Percentiles rank a stretch among this genome's conserved stretches.
Conservation (phyloP, 2,888 invertebrate genomes). For the Pheosia gnoma region DNA sequence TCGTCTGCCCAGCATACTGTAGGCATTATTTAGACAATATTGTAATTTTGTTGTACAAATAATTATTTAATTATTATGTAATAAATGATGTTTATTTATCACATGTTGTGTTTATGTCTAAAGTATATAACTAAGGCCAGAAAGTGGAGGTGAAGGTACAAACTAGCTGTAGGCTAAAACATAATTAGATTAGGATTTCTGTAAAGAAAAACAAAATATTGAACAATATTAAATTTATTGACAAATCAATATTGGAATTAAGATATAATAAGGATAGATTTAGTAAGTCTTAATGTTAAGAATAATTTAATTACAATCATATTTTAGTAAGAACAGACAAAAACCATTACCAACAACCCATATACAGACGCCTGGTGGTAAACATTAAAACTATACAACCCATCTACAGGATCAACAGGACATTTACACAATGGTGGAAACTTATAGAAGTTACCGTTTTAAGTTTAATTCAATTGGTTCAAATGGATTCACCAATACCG, state of each 20-base stretch:
- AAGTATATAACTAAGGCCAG: too few relatives aligned
- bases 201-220: conserved; percentile 42
- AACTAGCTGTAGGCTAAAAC: too few relatives aligned
- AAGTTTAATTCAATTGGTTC: too few relatives aligned
- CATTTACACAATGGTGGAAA: too few relatives aligned
- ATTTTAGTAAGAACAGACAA: conserved; percentile 61
- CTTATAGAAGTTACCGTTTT: too few relatives aligned
- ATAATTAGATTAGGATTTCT: background rate
- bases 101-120: conserved; percentile 12
- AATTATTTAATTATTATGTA: conserved; percentile 67
- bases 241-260: conserved; percentile 80
- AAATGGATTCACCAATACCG: too few relatives aligned
- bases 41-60: conserved; percentile 74
- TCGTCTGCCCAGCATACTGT: conserved; percentile 39
- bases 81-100: conserved; percentile 56
- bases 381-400: conserved; percentile 28
- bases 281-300: conserved; percentile 64
- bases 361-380: conserved; percentile 69
- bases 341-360: conserved; percentile 72
- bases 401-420: too few relatives aligned
- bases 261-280: conserved; percentile 67
- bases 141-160: too few relatives aligned
- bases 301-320: conserved; percentile 62
- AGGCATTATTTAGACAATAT: conserved; percentile 66
- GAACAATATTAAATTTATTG: conserved; percentile 76